These are phyloP conservation scores for Stenoptilia bipunctidactyla DNA, from an alignment of 2,888 invertebrate genomes.

Conservation along the genomic window DNA sequence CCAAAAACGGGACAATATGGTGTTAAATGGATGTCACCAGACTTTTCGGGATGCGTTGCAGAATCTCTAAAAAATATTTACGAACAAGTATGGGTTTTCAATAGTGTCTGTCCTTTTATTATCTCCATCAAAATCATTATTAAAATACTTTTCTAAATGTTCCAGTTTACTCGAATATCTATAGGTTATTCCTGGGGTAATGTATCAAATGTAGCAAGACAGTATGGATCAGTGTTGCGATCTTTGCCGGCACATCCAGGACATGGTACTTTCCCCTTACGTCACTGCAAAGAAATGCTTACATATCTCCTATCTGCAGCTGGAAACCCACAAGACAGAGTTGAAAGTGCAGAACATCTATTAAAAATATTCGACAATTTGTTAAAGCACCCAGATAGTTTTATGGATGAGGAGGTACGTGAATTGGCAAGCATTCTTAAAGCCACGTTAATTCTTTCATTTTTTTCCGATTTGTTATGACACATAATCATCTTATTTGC, in stretches of 20 bases:
- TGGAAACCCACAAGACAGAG: conserved; percentile 36
- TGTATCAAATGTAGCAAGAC: conserved; percentile 65
- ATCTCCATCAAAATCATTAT: too few species aligned
- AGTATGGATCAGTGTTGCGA: conserved; percentile 67
- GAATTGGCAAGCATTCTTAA: too few species aligned
- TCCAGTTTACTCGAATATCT: conserved; percentile 51
- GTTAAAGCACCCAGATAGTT: conserved; percentile 68
- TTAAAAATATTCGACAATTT: conserved; percentile 65
- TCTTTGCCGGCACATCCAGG: conserved; percentile 71
- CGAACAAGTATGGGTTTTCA: conserved; percentile 59
- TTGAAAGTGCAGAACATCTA: conserved; percentile 75
- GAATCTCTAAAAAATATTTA: conserved; percentile 74
- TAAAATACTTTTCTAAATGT: conserved; percentile 2
- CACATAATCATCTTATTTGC: conserved; percentile 12
- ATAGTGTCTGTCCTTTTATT: too few species aligned
- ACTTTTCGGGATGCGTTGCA: conserved; percentile 81
- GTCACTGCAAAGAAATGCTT: conserved; percentile 70
- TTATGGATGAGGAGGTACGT: conserved; percentile 79
- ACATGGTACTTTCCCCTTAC: conserved; percentile 74
- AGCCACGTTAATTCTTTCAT: too few species aligned
- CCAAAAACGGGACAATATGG: conserved; percentile 64
- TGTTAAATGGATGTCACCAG: conserved; percentile 81
- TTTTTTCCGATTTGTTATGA: neutral
- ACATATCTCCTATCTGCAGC: conserved; percentile 55
- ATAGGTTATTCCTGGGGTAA: conserved; percentile 76